Evolutionary conservation across 1,140 invertebrate genomes (phyloP).

Genomic region (Drosophila hydei): DNA sequence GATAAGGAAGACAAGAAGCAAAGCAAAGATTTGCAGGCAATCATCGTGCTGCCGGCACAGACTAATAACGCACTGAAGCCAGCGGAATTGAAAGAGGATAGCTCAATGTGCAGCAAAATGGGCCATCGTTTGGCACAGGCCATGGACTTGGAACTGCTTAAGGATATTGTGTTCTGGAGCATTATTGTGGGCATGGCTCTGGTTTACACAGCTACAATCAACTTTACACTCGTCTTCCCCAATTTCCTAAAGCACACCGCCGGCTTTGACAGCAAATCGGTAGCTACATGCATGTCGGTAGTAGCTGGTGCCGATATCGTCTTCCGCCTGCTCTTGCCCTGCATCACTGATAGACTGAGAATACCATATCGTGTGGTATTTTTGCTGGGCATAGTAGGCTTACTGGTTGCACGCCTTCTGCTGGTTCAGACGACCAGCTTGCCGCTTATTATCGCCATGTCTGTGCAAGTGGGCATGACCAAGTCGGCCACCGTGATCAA

Average conservation of each 20-base stretch:
- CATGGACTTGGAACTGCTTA: constrained; percentile 87
- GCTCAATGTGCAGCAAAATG: constrained; percentile 45
- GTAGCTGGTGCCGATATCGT: constrained; percentile 88
- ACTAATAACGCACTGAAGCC: constrained; percentile 1
- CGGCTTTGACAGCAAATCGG: constrained; percentile 85
- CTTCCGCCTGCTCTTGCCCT: constrained; percentile 87
- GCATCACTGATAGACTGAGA: constrained; percentile 86
- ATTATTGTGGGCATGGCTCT: constrained; percentile 87
- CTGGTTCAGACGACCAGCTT: constrained; percentile 59
- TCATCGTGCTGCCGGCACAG: constrained; percentile 37
- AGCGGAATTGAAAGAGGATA: constrained; percentile 8
- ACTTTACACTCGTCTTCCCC: constrained; percentile 89
- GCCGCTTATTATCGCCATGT: constrained; percentile 61
- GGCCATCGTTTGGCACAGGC: constrained; percentile 64
- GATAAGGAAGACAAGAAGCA: constrained; percentile 54
- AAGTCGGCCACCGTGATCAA: constrained; percentile 87
- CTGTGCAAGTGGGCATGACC: constrained; percentile 69
- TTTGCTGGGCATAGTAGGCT: constrained; percentile 84
- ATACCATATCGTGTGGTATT: constrained; percentile 86
- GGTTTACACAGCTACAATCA: constrained; percentile 88
- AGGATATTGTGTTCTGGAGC: constrained; percentile 86
- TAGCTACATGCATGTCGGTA: constrained; percentile 88
- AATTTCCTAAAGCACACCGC: constrained; percentile 87
- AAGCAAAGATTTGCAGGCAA: constrained; percentile 28
- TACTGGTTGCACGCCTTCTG: constrained; percentile 61